phyloP scores from a whole-genome alignment of 2,113 vertebrate genomes.

The Himantopus leucocephalus region DNA sequence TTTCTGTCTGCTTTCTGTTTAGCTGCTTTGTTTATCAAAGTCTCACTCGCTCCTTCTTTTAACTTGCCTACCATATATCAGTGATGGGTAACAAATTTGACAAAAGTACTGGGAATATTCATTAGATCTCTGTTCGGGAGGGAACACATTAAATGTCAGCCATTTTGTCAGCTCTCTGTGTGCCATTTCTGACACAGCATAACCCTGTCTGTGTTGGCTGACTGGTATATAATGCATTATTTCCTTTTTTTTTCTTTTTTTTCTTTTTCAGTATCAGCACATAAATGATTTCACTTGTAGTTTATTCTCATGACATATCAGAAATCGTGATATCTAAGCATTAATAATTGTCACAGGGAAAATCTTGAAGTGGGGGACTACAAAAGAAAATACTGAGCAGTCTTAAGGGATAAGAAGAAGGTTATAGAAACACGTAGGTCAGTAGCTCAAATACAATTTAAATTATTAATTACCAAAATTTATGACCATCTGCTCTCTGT shows the following conservation, averaged over 20 bases:
- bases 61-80: neutral
- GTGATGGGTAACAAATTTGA: neutral
- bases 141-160: neutral
- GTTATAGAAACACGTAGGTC: neutral
- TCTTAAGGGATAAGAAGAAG: neutral
- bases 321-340: neutral
- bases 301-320: neutral
- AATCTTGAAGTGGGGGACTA: neutral
- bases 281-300: neutral
- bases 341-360: neutral
- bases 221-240: neutral
- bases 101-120: neutral
- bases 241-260: neutral
- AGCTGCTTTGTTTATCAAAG: neutral
- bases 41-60: rapidly evolving
- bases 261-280: neutral
- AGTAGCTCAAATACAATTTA: neutral
- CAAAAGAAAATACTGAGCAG: neutral
- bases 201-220: neutral
- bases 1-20: neutral
- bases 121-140: neutral
- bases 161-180: neutral
- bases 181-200: neutral
- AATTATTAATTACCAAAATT: neutral
- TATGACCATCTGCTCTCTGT: neutral